phyloP scores from a whole-genome alignment of 2,113 vertebrate genomes.

The Coturnix japonica region DNA sequence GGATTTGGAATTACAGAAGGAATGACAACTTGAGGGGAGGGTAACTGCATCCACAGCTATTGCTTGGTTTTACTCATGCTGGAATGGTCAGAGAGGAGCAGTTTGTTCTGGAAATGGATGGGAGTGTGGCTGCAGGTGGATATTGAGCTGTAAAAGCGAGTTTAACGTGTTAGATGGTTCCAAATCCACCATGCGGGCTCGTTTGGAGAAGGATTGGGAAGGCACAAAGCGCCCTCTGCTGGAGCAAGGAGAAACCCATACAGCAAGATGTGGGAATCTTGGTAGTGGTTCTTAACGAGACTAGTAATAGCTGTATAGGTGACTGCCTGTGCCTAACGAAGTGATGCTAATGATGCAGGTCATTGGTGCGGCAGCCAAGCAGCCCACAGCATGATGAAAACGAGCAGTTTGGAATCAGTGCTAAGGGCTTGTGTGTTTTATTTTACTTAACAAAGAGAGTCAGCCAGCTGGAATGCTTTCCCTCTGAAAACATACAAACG shows the following conservation, averaged over 20 bases:
- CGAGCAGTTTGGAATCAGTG: not conserved
- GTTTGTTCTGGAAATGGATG: not conserved
- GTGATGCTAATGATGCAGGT: not conserved
- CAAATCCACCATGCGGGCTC: no score
- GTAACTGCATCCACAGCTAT: not conserved
- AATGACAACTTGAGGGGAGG: not conserved
- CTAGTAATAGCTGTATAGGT: not conserved
- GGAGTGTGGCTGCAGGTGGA: not conserved
- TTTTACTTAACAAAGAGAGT: not conserved
- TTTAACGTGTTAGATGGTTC: not conserved
- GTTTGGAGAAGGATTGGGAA: not conserved
- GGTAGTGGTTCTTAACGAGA: not conserved
- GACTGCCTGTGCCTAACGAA: not conserved
- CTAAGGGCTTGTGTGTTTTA: not conserved
- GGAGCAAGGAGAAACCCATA: not conserved
- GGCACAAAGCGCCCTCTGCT: slow-evolving; percentile 76
- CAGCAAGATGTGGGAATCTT: not conserved
- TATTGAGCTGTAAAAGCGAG: not conserved
- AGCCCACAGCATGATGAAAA: not conserved
- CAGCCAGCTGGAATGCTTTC: not conserved
- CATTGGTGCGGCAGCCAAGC: not conserved
- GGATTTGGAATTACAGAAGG: not conserved
- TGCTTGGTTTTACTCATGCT: not conserved
- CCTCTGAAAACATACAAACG: not conserved
- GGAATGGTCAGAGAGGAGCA: not conserved